Evolutionary conservation across 2,113 vertebrate species (phyloP).

Genomic region (Gobius niger): DNA sequence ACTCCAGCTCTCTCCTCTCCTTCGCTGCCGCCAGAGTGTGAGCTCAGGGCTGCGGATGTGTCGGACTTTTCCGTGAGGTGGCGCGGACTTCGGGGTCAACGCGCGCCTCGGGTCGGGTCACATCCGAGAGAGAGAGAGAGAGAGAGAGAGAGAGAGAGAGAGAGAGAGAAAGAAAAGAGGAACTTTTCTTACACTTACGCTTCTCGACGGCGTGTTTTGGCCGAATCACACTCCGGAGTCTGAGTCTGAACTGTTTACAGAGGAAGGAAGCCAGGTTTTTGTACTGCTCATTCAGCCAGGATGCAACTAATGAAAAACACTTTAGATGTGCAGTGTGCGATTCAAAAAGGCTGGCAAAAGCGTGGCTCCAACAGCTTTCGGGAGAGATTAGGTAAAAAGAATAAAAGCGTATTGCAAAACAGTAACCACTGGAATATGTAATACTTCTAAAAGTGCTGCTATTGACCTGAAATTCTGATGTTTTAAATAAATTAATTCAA

Average conservation of each 20-base stretch:
- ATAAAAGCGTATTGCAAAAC: too few species aligned
- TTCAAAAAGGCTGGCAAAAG: too few species aligned
- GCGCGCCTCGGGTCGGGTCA: background rate
- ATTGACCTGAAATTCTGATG: too few species aligned
- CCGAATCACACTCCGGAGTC: constrained; percentile 10
- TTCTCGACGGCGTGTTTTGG: background rate
- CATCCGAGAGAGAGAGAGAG: background rate
- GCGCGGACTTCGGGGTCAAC: background rate
- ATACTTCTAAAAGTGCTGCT: too few species aligned
- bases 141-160: too few species aligned
- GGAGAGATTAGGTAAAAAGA: too few species aligned
- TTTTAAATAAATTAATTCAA: too few species aligned
- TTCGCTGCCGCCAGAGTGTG: background rate
- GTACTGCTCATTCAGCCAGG: constrained; percentile 26
- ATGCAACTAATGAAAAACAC: constrained; percentile 7
- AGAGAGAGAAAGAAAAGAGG: too few species aligned
- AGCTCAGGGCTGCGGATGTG: background rate
- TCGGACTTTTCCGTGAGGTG: background rate
- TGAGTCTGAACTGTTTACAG: constrained; percentile 21
- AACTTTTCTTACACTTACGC: background rate
- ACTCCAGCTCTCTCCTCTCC: background rate
- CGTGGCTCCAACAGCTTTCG: too few species aligned
- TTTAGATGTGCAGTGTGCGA: background rate
- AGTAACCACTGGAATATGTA: too few species aligned
- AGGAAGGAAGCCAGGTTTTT: constrained; percentile 12